A percentile compares a stretch with the other conserved stretches of the same genome.
Conservation (phyloP, 2,113 vertebrate genomes). For the Calyptommatus sinebrachiatus region DNA sequence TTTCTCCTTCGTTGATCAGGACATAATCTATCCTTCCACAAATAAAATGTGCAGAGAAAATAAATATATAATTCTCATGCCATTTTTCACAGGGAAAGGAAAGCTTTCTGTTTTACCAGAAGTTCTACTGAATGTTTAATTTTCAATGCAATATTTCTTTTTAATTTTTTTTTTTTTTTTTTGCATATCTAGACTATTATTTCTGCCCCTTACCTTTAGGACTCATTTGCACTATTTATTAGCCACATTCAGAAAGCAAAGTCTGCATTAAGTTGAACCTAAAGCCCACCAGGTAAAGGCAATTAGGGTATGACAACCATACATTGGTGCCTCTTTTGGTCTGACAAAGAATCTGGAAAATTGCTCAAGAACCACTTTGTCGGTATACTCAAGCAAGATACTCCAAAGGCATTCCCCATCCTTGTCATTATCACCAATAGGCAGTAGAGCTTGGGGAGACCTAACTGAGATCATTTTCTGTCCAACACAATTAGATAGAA, state of each 20-base stretch:
- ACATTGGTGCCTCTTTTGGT: no score
- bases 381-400: no score
- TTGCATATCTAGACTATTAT: neutral
- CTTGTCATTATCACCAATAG: no score
- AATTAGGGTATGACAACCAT: no score
- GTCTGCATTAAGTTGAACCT: neutral
- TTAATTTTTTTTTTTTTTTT: neutral
- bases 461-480: no score
- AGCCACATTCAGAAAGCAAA: neutral
- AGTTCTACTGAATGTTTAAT: neutral
- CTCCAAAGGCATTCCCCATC: no score
- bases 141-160: neutral
- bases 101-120: neutral
- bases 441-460: no score
- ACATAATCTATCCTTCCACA: constrained; percentile 9
- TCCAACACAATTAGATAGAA: no score
- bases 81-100: neutral
- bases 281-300: no score
- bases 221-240: neutral
- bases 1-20: neutral
- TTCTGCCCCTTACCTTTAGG: neutral
- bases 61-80: neutral
- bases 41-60: neutral
- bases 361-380: no score
- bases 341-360: no score